phyloP scores from a whole-genome alignment of 2,888 invertebrate species.

The Diarsia rubi region DNA sequence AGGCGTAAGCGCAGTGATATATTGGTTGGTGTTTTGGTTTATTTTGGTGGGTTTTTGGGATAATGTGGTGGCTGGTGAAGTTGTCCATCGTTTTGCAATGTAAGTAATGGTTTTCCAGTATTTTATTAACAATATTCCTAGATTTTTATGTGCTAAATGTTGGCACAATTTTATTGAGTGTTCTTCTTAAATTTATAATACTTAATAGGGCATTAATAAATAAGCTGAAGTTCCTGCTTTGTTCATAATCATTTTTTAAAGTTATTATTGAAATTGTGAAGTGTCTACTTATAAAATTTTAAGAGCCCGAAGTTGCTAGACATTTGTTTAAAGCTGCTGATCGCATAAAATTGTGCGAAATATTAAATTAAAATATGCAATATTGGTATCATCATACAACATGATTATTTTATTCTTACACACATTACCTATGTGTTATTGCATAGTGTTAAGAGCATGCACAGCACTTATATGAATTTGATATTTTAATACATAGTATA shows the following conservation, averaged over 20 bases:
- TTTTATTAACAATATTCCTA: rapidly evolving
- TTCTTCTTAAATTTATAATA: background rate
- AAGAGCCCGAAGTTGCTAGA: background rate
- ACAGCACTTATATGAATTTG: background rate
- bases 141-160: background rate
- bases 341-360: background rate
- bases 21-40: conserved; percentile 55
- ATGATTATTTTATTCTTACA: background rate
- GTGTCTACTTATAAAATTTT: background rate
- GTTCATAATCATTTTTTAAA: too few relatives aligned
- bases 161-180: background rate
- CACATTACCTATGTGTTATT: background rate
- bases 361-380: background rate
- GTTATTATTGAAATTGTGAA: background rate
- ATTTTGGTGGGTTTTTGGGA: conserved; percentile 55
- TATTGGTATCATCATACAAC: background rate
- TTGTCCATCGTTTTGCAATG: conserved; percentile 82
- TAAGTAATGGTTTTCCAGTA: conserved; percentile 69
- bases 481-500: background rate
- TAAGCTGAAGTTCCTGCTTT: too few relatives aligned
- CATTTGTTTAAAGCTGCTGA: background rate
- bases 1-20: conserved; percentile 59
- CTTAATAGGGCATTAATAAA: too few relatives aligned
- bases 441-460: background rate
- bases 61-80: conserved; percentile 82